Base-by-base conservation (phyloP, 2,797 vertebrate genomes). In the Gorsachius magnificus region DNA sequence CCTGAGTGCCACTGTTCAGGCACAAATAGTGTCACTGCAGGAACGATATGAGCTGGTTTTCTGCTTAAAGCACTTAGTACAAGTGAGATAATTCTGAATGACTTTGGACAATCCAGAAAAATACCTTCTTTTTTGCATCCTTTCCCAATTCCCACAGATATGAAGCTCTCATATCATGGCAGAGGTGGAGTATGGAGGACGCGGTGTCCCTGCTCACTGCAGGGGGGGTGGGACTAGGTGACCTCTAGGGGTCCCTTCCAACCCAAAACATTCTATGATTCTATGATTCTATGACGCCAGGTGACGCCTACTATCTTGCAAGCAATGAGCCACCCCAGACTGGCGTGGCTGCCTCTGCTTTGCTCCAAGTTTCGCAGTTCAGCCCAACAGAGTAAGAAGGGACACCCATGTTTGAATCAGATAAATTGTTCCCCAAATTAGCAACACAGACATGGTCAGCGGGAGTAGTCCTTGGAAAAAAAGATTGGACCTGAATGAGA, bases 101-200 rank as follows among this genome's bases (percentile, higher is more conserved):
- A 22, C 19, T 50, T 4, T 0, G 3, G 35, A n/a, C 13, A 66
- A 48, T 0, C 24, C 31, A 69, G 13, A 0, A 3, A 50, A 57
- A 57, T 60, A 61, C 2, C 12, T 16, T 58, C 4, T 25, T 20
- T 54, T 57, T 58, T 60, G 16, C 36, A 38, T 84, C 36, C 11
- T 83, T 13, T 89, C 45, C 24, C 54, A 5, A n/a, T 79, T 79
- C 45, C n/a, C 60, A 78, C 46, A 46, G 35, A 16, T 11, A 16
- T 0, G 7, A 25, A 91, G 10, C 10, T 60, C n/a, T 89, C 57
- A 11, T 50, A 22, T 20, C 20, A 35, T 1, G 19, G 33, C 29
- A 72, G 38, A 77, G 21, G 19, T 66, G 48, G 77, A 78, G 58
- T 65, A 51, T 26, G 38, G 68, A 87, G 25, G 26, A 60, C 41